phyloP scores from a whole-genome alignment of 2,888 invertebrate species.

The Holacanthella duospinosa region DNA sequence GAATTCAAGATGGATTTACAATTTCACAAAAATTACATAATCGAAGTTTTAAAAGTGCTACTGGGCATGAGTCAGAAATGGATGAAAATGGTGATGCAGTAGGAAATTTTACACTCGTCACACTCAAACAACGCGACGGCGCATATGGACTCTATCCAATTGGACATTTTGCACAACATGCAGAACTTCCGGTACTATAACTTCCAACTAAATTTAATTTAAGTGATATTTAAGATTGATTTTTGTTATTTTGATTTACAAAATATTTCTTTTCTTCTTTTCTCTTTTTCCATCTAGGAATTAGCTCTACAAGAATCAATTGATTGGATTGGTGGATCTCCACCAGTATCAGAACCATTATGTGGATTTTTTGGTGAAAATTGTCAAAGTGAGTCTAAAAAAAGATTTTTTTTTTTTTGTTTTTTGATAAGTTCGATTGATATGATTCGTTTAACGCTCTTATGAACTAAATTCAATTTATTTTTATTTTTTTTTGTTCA shows the following conservation, averaged over 20 bases:
- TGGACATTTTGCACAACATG: slow-evolving; percentile 44
- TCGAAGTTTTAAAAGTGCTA: slow-evolving; percentile 42
- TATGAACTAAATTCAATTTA: neutral
- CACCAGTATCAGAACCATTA: slow-evolving; percentile 71
- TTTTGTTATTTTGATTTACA: neutral
- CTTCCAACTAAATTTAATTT: neutral
- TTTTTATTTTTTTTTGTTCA: neutral
- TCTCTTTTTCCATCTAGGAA: slow-evolving; percentile 48
- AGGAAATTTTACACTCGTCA: slow-evolving; percentile 83
- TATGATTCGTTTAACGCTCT: too few species aligned
- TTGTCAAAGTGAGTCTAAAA: slow-evolving; percentile 75
- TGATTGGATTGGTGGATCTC: slow-evolving; percentile 64
- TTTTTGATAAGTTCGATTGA: too few species aligned
- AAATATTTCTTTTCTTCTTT: neutral
- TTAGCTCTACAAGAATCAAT: slow-evolving; percentile 60
- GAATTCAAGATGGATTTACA: slow-evolving; percentile 40
- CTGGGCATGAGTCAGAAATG: slow-evolving; percentile 47
- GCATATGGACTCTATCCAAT: slow-evolving; percentile 43
- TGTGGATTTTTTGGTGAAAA: slow-evolving; percentile 86
- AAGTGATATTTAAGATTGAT: neutral
- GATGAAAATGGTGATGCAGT: slow-evolving; percentile 85
- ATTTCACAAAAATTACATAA: slow-evolving; percentile 42
- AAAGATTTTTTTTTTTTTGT: too few species aligned
- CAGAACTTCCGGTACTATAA: slow-evolving; percentile 54
- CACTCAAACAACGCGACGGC: slow-evolving; percentile 40